phyloP scores from a whole-genome alignment of 1,140 invertebrate genomes.

The Grapholita molesta region DNA sequence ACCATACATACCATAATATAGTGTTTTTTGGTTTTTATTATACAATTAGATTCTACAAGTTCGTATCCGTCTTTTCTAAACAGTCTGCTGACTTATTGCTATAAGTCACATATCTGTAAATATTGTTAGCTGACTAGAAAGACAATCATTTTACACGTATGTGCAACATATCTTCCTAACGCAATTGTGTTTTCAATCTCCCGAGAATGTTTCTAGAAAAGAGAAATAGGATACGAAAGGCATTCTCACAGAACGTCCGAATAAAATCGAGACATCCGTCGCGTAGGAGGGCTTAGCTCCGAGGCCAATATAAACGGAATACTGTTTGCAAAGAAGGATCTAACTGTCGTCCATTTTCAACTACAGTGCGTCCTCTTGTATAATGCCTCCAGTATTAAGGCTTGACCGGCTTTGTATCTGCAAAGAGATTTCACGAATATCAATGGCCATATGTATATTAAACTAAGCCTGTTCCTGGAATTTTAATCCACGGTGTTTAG shows the following conservation, averaged over 20 bases:
- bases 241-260: conserved; percentile 7
- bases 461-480: not conserved
- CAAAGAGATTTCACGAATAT: conserved; percentile 6
- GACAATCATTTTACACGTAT: not conserved
- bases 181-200: conserved; percentile 15
- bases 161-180: not conserved
- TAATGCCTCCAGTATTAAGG: not conserved
- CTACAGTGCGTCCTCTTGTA: not conserved
- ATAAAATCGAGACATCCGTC: conserved; percentile 9
- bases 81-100: not conserved
- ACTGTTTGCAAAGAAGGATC: not conserved
- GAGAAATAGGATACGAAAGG: conserved; percentile 11
- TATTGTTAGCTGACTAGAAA: not conserved
- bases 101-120: not conserved
- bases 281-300: conserved; percentile 1
- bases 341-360: not conserved
- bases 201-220: conserved; percentile 9
- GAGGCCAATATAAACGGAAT: conserved; percentile 1
- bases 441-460: not conserved
- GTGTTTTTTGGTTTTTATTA: too few relatives aligned
- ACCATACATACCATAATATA: too few relatives aligned
- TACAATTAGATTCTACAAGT: too few relatives aligned
- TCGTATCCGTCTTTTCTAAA: too few relatives aligned
- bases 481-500: not conserved
- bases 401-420: conserved; percentile 12